Evolutionary conservation across 2,113 vertebrate species (phyloP).

Genomic region (Rana temporaria): DNA sequence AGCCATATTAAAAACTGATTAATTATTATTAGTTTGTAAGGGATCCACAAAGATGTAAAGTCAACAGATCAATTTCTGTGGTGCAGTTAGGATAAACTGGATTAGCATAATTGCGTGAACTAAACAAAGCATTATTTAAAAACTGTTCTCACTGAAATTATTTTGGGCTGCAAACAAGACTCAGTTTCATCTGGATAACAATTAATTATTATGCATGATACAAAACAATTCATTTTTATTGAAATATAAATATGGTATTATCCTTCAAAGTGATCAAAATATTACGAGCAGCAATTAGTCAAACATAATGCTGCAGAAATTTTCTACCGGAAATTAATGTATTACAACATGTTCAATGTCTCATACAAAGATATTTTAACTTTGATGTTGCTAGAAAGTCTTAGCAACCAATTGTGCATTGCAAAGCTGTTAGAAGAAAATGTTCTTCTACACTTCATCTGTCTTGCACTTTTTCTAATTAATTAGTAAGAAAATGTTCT

Average conservation of each 20-base stretch:
- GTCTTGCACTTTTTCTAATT: not conserved
- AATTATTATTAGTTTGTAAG: constrained; percentile 49
- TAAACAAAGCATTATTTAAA: constrained; percentile 47
- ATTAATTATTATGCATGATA: constrained; percentile 22
- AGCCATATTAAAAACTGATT: constrained; percentile 50
- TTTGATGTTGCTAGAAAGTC: not conserved
- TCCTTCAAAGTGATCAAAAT: constrained; percentile 44
- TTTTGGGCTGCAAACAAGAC: constrained; percentile 14
- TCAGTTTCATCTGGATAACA: constrained; percentile 43
- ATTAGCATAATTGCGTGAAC: constrained; percentile 53
- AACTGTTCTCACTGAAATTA: constrained; percentile 29
- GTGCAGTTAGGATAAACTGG: constrained; percentile 45
- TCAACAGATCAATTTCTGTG: constrained; percentile 53
- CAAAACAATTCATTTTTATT: constrained; percentile 22
- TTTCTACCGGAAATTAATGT: constrained; percentile 20
- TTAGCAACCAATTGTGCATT: not conserved
- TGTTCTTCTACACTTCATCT: too few relatives aligned
- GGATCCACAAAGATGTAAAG: constrained; percentile 46
- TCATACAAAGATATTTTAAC: constrained; percentile 11
- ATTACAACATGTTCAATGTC: constrained; percentile 15
- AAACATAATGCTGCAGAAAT: constrained; percentile 7
- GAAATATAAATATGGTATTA: constrained; percentile 36
- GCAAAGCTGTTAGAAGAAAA: not conserved
- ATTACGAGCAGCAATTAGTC: constrained; percentile 7
- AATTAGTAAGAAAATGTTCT: not conserved